Percentiles rank a stretch among this genome's conserved stretches.
These are phyloP conservation scores for Sebastolobus altivelis DNA, from an alignment of 2,797 vertebrate species.

Conservation along the genomic window DNA sequence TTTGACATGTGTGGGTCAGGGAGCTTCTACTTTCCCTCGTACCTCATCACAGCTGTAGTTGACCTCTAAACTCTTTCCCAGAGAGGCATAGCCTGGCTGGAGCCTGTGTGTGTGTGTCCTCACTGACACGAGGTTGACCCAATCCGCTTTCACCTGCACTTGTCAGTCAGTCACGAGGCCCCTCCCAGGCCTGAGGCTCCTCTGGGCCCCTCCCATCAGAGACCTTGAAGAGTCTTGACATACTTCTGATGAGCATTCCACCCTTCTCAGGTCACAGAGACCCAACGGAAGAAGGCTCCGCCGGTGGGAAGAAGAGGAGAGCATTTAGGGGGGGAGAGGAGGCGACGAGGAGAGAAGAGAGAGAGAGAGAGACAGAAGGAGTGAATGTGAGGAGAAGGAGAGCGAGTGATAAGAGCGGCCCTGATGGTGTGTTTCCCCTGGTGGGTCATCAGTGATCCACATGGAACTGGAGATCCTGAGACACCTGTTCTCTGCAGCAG, in stretches of 20 bases:
- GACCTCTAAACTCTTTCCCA: constrained; percentile 72
- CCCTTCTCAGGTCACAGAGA: constrained; percentile 68
- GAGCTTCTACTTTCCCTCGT: constrained; percentile 54
- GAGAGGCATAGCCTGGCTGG: constrained; percentile 67
- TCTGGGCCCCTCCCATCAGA: constrained; percentile 27
- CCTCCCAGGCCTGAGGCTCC: constrained; percentile 51
- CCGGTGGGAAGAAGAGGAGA: constrained; percentile 11
- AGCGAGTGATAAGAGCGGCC: constrained; percentile 25
- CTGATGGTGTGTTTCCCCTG: constrained; percentile 48
- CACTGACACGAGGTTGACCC: constrained; percentile 70
- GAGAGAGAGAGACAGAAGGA: constrained; percentile 10
- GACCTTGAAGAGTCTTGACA: constrained; percentile 67
- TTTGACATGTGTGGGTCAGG: constrained; percentile 33
- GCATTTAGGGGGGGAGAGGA: constrained; percentile 23
- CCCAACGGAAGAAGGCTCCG: constrained; percentile 46
- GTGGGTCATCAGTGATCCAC: constrained; percentile 43
- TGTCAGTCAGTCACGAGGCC: constrained; percentile 75
- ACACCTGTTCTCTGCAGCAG: constrained; percentile 79
- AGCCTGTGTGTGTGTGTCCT: constrained; percentile 69
- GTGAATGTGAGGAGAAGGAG: constrained; percentile 13
- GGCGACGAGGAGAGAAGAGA: constrained; percentile 30
- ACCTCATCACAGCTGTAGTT: constrained; percentile 64
- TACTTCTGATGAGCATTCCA: constrained; percentile 66
- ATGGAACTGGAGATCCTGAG: constrained; percentile 49
- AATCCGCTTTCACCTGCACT: constrained; percentile 80